Evolutionary conservation across 1,140 invertebrate genomes (phyloP), one percentile per base, ranked within the genome.

Genomic region (Aleiodes sp.): DNA sequence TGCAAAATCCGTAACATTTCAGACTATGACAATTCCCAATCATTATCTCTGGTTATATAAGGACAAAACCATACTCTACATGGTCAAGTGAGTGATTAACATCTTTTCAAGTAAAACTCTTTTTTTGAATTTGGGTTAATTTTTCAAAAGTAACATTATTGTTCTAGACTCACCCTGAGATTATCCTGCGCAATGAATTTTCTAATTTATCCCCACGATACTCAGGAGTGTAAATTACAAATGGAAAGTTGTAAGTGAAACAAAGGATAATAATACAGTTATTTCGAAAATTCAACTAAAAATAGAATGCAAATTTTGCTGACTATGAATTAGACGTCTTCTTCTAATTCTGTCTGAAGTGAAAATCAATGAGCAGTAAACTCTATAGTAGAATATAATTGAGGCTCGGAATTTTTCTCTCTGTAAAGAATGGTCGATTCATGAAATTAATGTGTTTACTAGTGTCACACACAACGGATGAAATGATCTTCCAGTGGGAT

Each of bases 11-110:
- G 94, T 96, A 0, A 96, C 94, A 2, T 96, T 96, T 79, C 94
- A 96, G 83, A 95, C 94, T 0, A 96, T 96, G 94, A 96, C 94
- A 43, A 94, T 96, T 72, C 94, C 94, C 0, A 96, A 96, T 85
- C 94, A 96, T 79, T 95, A 95, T 74, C 89, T 95, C 73, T 95
- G 94, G 94, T 83, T 95, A 9, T 94, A 94, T 81, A 94, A 94
- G 81, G 93, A 95, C 78, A 94, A 95, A 82, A 94, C 92, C 0
- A 95, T 95, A 64, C 83, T 95, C 0, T 95, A 95, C 77, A 95
- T 95, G 93, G 93, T 94, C 39, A 95, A 95, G 88, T 91, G 86
- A 80, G 89, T 87, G 72, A 70, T 66, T 46, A 70, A 28, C 46
- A 0, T 24, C 14, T 35, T 6, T 16, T 14, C 9, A 16, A 59